Evolutionary conservation across 2,888 invertebrate genomes (phyloP), one percentile per base, ranked within the genome.

Genomic region (Lamellibrachia satsuma): DNA sequence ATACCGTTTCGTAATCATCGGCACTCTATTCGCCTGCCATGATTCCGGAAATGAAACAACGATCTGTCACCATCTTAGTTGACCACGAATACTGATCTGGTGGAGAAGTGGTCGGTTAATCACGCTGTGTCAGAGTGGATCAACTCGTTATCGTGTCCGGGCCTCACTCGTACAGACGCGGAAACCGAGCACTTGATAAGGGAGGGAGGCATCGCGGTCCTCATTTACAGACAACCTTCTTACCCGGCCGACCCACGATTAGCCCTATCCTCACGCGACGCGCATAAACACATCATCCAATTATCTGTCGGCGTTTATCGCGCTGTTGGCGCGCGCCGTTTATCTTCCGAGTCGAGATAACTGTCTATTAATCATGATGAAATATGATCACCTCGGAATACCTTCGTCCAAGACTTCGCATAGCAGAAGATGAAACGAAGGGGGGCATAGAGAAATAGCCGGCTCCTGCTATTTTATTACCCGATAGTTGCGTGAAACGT

Each of bases 41-140:
- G 22, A 8, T 7, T 55, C 9, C 55, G 9, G 9, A 8, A 75
- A 6, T 75, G 75, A 75, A 15, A 75, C 22, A 75, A 75, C 22
- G 75, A 75, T 15, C 75, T 15, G 11, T 75, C 75, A 15, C 75
- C 75, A 75, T 75, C 6, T 75, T 15, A 75, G 15, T 3, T 75
- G 75, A 75, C 75, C 75, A 75, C 3, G 15, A 75, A 75, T 22
- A 6, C 15, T 15, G 75, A 1, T 2, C 22, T 0, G 15, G 75
- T 75, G 75, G 75, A 75, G 15, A 75, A 75, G 75, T 75, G 75
- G 75, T 75, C 75, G n/a, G 75, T 75, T 75, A 75, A 75, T 75
- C 75, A 75, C 22, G 22, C 0, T n/a, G 22, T 75, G 75, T 75
- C 75, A 3, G 15, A 22, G 22, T n/a, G 22, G 15, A 75, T 75